Evolutionary conservation across 2,797 vertebrate genomes (phyloP).

Genomic region (Siniperca obscura): DNA sequence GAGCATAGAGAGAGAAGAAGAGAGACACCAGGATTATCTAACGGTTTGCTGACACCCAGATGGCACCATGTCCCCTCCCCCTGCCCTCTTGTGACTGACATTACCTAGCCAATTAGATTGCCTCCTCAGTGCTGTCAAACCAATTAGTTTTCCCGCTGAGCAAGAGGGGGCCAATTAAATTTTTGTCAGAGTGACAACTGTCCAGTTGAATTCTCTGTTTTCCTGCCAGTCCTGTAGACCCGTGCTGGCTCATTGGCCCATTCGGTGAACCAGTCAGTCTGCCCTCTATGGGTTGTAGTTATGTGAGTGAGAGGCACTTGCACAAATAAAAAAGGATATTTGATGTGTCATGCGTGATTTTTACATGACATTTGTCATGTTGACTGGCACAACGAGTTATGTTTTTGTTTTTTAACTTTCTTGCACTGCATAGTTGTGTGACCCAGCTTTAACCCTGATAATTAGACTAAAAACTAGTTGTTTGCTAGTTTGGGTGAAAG

Average conservation of each 20-base stretch:
- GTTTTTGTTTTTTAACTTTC: not conserved
- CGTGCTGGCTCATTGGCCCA: slow-evolving; percentile 32
- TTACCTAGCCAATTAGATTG: slow-evolving; percentile 79
- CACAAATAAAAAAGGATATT: not conserved
- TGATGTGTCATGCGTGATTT: not conserved
- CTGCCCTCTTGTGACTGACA: slow-evolving; percentile 65
- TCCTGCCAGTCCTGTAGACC: slow-evolving; percentile 46
- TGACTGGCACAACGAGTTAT: not conserved
- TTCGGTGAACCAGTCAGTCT: slow-evolving; percentile 31
- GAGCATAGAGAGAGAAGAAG: slow-evolving; percentile 37
- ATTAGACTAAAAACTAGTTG: not conserved
- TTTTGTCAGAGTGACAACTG: slow-evolving; percentile 64
- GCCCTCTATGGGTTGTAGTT: slow-evolving; percentile 14
- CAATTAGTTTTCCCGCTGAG: slow-evolving; percentile 72
- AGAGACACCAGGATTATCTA: slow-evolving; percentile 82
- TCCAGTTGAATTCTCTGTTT: slow-evolving; percentile 57
- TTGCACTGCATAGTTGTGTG: not conserved
- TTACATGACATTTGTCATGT: not conserved
- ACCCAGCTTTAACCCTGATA: not conserved
- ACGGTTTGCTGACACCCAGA: slow-evolving; percentile 88
- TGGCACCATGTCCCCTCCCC: slow-evolving; percentile 77
- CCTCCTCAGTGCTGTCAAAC: slow-evolving; percentile 69
- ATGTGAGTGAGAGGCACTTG: not conserved
- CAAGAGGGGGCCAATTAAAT: slow-evolving; percentile 63
- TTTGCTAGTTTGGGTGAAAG: not conserved